Evolutionary conservation across 2,888 invertebrate genomes (phyloP), one percentile per base, ranked within the genome.

Genomic region (Sphinx pinastri): DNA sequence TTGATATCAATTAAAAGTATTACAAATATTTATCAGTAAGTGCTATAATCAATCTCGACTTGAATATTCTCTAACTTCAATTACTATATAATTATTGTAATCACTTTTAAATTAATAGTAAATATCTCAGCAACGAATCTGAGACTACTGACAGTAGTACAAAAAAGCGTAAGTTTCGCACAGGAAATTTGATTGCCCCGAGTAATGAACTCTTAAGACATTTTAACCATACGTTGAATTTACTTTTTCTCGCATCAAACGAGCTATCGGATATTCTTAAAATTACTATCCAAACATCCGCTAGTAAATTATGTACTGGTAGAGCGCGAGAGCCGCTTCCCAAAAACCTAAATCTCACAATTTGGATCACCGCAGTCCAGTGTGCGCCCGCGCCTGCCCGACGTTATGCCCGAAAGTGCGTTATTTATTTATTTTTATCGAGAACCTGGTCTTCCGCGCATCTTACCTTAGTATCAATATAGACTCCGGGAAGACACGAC

Each of bases 361-460:
- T 88, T 86, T 88, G 87, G 89, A 89, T 82, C 87, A 86, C 76
- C 86, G 84, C 88, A 80, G 85, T 77, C 79, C 81, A 80, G 84
- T 80, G 87, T 81, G 86, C 89, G 89, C 86, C 83, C 89, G 90
- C 87, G 87, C 86, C 78, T 81, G 81, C 81, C 78, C 84, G 83
- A 78, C 88, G 84, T 80, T 81, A 93, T 93, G 93, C 81, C 88
- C 81, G 84, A 89, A 91, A 91, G 93, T 93, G 90, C 91, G 93
- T 93, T 90, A 89, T 88, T 92, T 90, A 89, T 89, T 88, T 89
- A 90, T 92, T 91, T 86, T 87, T 85, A 88, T 81, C 85, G 81
- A 84, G 85, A 86, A 82, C 84, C 85, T 87, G 85, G 81, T 86
- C 86, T 85, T 85, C 84, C 83, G 80, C 84, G 83, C 79, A 78